These are phyloP conservation scores for Myzus persicae DNA, from an alignment of 1,140 invertebrate genomes.

Conservation along the genomic window DNA sequence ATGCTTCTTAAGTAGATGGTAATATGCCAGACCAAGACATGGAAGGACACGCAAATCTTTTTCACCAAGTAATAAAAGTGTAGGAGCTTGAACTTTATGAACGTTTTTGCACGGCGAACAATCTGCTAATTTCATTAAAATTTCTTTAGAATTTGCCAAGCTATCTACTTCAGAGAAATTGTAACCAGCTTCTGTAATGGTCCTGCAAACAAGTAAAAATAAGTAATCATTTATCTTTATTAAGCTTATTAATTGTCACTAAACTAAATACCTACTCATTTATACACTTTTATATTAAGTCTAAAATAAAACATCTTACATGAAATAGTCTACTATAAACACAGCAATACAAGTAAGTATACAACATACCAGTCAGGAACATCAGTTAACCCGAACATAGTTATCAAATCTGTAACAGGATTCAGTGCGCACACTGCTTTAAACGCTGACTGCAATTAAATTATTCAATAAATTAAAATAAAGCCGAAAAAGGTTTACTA, in stretches of 20 bases:
- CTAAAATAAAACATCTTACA: not conserved
- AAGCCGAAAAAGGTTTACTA: not conserved
- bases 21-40: constrained; percentile 77
- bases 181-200: constrained; percentile 68
- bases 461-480: not conserved
- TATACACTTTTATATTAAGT: not conserved
- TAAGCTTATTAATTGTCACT: not conserved
- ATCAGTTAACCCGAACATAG: constrained; percentile 76
- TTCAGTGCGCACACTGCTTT: constrained; percentile 78
- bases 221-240: not conserved
- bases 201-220: constrained; percentile 59
- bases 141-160: constrained; percentile 23
- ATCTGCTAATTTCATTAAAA: constrained; percentile 70
- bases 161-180: constrained; percentile 64
- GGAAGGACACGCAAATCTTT: constrained; percentile 84
- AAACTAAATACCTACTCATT: not conserved
- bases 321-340: not conserved
- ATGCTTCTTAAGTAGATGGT: constrained; percentile 72
- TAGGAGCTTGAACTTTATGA: constrained; percentile 78
- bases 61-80: constrained; percentile 80
- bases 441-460: constrained; percentile 70
- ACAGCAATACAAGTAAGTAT: too few species aligned
- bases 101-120: constrained; percentile 73
- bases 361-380: constrained; percentile 84
- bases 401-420: constrained; percentile 80